Percentiles rank a stretch among this genome's conserved stretches.
Evolutionary conservation across 92 coral and sea anemone species (phyloP).

Genomic region (Bergia puertoricense): DNA sequence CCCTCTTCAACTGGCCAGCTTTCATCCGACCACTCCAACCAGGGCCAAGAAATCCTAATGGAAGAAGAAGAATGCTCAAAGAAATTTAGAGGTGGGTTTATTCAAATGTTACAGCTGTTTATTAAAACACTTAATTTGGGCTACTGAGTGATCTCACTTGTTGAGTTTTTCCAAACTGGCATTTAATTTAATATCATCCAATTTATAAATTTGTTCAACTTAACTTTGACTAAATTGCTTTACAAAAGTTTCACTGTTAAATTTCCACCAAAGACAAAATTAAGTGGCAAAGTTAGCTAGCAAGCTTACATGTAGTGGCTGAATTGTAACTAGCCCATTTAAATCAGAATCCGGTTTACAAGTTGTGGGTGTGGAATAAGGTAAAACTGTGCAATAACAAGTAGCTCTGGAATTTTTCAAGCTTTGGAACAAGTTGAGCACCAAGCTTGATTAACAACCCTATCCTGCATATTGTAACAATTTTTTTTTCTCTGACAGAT

Average conservation of each 20-base stretch:
- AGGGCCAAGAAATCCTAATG: not conserved
- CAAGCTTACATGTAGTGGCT: too few relatives aligned
- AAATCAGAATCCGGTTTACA: not conserved
- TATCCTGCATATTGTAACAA: not conserved
- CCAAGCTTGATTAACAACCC: not conserved
- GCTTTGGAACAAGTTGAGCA: not conserved
- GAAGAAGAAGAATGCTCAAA: constrained; percentile 37
- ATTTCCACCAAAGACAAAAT: too few relatives aligned
- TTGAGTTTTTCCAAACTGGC: too few relatives aligned
- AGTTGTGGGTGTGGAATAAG: not conserved
- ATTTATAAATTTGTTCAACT: too few relatives aligned
- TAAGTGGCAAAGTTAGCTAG: too few relatives aligned
- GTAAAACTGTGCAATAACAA: not conserved
- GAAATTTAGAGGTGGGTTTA: constrained; percentile 22
- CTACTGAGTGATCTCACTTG: too few relatives aligned
- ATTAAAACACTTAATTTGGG: too few relatives aligned
- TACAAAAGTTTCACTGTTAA: too few relatives aligned
- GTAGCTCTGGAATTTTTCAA: not conserved
- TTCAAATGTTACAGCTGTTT: too few relatives aligned
- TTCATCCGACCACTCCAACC: constrained; percentile 46
- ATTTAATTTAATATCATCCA: too few relatives aligned
- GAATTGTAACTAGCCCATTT: too few relatives aligned
- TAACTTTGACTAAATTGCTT: too few relatives aligned
- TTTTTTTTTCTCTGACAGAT: constrained; percentile 22
- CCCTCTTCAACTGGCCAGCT: constrained; percentile 5